Percentiles rank a stretch among this genome's conserved stretches.
Conservation (phyloP, 2,888 invertebrate species). For the Pammene fasciana region DNA sequence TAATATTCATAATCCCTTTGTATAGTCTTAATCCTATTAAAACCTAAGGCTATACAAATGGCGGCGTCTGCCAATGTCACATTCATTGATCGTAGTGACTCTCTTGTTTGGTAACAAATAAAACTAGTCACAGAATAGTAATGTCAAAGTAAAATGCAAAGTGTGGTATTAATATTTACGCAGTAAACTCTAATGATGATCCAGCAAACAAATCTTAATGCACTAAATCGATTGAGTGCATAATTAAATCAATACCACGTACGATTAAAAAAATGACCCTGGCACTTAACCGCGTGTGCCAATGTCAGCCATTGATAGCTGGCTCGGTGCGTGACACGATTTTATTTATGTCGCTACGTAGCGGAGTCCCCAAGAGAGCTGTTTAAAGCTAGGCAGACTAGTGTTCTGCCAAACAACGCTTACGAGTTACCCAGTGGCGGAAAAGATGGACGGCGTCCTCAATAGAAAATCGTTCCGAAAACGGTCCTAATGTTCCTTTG, state of each 20-base stretch:
- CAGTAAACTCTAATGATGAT: neutral
- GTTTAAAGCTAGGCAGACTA: neutral
- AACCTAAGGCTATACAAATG: neutral
- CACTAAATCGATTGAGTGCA: neutral
- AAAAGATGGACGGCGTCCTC: too few species aligned
- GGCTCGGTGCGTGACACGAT: slow-evolving; percentile 13
- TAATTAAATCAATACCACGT: slow-evolving; percentile 12
- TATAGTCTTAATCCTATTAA: slow-evolving; percentile 20
- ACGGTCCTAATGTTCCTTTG: too few species aligned
- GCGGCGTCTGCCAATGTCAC: slow-evolving; percentile 19
- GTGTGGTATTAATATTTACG: too few species aligned
- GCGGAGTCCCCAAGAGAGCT: slow-evolving; percentile 14
- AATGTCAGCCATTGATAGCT: slow-evolving; percentile 27
- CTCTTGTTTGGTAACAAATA: slow-evolving; percentile 14
- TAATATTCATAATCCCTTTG: slow-evolving; percentile 7
- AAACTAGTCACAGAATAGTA: neutral
- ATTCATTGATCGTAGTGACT: slow-evolving; percentile 5
- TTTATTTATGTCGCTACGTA: slow-evolving; percentile 20
- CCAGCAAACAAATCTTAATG: neutral
- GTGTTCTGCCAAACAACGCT: neutral
- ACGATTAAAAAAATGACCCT: slow-evolving; percentile 22
- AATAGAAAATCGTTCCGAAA: too few species aligned
- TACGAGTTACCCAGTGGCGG: too few species aligned
- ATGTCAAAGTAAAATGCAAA: too few species aligned
- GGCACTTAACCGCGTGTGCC: slow-evolving; percentile 23